phyloP scores from a whole-genome alignment of 2,113 vertebrate species.

The Muntiacus reevesi region DNA sequence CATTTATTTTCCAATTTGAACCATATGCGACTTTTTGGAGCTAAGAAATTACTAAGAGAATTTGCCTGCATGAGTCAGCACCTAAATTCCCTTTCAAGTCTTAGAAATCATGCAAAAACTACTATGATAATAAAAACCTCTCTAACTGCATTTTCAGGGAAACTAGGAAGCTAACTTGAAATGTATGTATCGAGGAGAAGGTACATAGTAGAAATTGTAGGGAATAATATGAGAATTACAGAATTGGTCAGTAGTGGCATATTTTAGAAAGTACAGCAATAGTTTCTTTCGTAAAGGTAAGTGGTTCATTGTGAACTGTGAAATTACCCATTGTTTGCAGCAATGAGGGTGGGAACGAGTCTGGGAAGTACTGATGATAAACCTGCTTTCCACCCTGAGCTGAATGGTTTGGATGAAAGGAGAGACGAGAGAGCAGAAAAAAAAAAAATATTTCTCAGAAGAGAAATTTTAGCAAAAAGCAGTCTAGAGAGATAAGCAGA shows the following conservation, averaged over 20 bases:
- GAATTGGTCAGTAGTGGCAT: not conserved
- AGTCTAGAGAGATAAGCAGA: not conserved
- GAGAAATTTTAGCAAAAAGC: not conserved
- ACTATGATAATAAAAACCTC: not conserved
- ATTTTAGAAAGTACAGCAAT: constrained; percentile 16
- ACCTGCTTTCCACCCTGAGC: not conserved
- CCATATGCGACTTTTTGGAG: not conserved
- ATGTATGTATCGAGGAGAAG: not conserved
- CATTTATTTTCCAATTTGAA: not conserved
- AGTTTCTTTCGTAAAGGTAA: not conserved
- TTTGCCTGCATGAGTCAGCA: not conserved
- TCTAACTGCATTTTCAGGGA: not conserved
- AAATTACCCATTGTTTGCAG: not conserved
- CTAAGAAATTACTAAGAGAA: not conserved
- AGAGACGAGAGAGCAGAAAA: not conserved
- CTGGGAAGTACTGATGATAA: not conserved
- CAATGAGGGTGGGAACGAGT: not conserved
- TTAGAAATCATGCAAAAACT: not conserved
- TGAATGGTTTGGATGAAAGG: not conserved
- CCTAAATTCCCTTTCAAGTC: not conserved
- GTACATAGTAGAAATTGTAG: not conserved
- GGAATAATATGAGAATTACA: not conserved
- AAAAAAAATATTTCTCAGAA: not conserved
- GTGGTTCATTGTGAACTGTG: not conserved
- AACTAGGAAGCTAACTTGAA: not conserved